Conservation (phyloP, 2,888 invertebrate species). For the Agrochola litura region DNA sequence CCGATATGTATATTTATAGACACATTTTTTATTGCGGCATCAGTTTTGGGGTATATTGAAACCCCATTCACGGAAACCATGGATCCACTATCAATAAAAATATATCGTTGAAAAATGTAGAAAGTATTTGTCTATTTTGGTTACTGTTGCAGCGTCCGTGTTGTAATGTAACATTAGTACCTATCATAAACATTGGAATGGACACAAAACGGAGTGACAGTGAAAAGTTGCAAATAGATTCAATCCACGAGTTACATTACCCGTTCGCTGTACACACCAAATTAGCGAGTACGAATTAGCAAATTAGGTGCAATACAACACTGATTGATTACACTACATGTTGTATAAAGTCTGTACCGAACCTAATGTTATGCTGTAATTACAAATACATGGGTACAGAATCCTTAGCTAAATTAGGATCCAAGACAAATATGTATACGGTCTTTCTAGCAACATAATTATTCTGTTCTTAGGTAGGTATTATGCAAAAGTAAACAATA, state of each 20-base stretch:
- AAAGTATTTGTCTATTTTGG: neutral
- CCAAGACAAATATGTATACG: neutral
- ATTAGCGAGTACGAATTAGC: constrained; percentile 24
- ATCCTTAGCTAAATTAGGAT: neutral
- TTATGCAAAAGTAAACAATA: constrained; percentile 27
- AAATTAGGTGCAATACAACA: constrained; percentile 6
- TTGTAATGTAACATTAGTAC: too few relatives aligned
- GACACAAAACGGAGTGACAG: neutral
- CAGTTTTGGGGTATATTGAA: constrained; percentile 44
- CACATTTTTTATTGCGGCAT: constrained; percentile 15
- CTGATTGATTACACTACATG: constrained; percentile 29
- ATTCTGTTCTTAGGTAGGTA: neutral
- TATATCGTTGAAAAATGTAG: constrained; percentile 13
- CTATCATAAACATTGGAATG: too few relatives aligned
- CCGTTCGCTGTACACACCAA: constrained; percentile 2
- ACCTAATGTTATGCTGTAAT: neutral
- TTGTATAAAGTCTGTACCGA: constrained; percentile 10
- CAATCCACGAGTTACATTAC: constrained; percentile 7
- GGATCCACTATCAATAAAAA: constrained; percentile 36
- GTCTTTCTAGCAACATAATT: neutral
- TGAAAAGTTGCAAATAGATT: constrained; percentile 3
- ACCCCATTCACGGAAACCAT: constrained; percentile 36
- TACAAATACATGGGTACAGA: neutral
- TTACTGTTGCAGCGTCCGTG: too few relatives aligned
- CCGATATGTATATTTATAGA: constrained; percentile 40